These are phyloP conservation scores for Camelus bactrianus DNA, from an alignment of 2,113 vertebrate genomes.

Conservation along the genomic window DNA sequence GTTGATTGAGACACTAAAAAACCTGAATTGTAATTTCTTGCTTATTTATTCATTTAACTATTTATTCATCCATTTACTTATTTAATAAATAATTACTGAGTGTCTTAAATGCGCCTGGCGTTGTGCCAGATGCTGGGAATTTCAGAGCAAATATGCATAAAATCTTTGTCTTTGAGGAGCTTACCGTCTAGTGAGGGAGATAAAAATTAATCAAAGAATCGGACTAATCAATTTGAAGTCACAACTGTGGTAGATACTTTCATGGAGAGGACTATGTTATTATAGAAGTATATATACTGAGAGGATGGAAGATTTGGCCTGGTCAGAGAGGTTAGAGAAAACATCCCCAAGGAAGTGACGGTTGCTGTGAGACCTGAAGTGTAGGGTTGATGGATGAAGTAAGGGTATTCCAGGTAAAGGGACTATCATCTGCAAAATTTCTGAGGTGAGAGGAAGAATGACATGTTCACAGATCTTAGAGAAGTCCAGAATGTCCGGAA, in stretches of 20 bases:
- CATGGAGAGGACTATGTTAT: background rate
- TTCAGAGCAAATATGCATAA: background rate
- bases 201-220: background rate
- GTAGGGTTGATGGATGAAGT: background rate
- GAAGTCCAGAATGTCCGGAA: background rate
- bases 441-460: background rate
- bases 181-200: background rate
- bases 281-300: background rate
- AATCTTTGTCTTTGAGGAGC: background rate
- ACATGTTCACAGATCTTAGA: background rate
- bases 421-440: background rate
- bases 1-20: background rate
- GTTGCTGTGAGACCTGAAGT: background rate
- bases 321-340: background rate
- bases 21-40: background rate
- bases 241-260: background rate
- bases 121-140: background rate
- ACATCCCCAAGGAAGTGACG: background rate
- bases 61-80: conserved; percentile 10
- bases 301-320: background rate
- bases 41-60: background rate
- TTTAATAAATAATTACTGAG: background rate
- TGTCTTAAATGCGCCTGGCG: background rate
- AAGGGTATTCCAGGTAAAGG: background rate
- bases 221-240: background rate